A percentile compares a stretch with the other conserved stretches of the same genome.
Evolutionary conservation across 2,888 invertebrate species (phyloP).

Genomic region (Drosophila mettleri): DNA sequence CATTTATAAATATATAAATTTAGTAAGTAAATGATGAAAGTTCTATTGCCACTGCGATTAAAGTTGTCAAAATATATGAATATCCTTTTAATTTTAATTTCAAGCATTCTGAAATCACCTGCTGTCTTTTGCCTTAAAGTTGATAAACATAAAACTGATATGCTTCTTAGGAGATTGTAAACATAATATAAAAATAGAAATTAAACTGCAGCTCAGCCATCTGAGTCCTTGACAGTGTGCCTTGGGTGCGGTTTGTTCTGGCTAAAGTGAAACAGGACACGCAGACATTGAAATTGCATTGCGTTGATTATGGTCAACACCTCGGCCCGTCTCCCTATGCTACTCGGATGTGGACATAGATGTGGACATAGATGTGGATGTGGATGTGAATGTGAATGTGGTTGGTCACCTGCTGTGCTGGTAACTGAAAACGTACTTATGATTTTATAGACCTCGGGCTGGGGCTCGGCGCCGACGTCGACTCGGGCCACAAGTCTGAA

Average conservation of each 20-base stretch:
- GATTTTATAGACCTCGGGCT: slow-evolving; percentile 36
- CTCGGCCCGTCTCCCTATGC: slow-evolving; percentile 31
- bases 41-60: background rate
- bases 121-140: background rate
- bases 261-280: slow-evolving; percentile 64
- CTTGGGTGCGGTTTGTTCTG: slow-evolving; percentile 22
- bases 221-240: slow-evolving; percentile 15
- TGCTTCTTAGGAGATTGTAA: background rate
- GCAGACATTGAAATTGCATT: slow-evolving; percentile 80
- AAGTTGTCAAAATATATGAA: background rate
- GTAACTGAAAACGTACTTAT: slow-evolving; percentile 81
- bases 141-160: background rate
- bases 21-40: too few relatives aligned
- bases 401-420: slow-evolving; percentile 70
- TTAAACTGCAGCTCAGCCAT: slow-evolving; percentile 15
- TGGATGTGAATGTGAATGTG: slow-evolving; percentile 28
- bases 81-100: background rate
- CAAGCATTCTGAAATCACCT: background rate
- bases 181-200: slow-evolving; percentile 7
- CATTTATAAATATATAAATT: background rate
- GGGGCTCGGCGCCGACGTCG: slow-evolving; percentile 11
- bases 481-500: slow-evolving; percentile 45
- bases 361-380: too few relatives aligned
- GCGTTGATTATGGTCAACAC: slow-evolving; percentile 72
- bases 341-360: background rate